phyloP scores from a whole-genome alignment of 2,888 invertebrate genomes.

The Achlya flavicornis region DNA sequence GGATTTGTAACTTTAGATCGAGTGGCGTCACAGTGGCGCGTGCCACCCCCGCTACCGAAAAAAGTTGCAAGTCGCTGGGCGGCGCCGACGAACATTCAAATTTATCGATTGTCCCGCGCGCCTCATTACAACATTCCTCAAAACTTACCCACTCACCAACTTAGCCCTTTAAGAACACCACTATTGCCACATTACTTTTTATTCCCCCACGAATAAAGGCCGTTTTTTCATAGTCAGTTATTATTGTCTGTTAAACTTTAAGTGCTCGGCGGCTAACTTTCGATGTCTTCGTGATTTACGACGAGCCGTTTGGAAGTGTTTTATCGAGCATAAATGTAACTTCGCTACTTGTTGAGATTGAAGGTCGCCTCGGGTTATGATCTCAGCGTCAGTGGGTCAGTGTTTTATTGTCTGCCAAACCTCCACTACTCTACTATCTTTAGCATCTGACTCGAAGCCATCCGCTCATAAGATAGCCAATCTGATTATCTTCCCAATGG shows the following conservation, averaged over 20 bases:
- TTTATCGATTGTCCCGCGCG: constrained; percentile 82
- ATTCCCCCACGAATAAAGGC: constrained; percentile 63
- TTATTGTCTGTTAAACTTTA: constrained; percentile 84
- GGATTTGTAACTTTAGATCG: constrained; percentile 31
- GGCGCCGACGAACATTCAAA: constrained; percentile 83
- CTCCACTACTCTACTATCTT: constrained; percentile 9
- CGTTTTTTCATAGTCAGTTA: constrained; percentile 79
- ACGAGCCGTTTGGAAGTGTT: constrained; percentile 79
- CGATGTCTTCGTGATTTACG: constrained; percentile 81
- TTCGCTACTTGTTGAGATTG: constrained; percentile 80
- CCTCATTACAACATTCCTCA: constrained; percentile 82
- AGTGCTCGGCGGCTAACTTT: constrained; percentile 82
- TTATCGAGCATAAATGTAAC: constrained; percentile 83
- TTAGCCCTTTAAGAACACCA: constrained; percentile 76
- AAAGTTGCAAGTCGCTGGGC: constrained; percentile 82
- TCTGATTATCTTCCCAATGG: constrained; percentile 20
- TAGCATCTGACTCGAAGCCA: neutral
- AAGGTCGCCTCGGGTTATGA: constrained; percentile 73
- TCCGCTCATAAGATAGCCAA: neutral
- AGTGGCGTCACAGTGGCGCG: constrained; percentile 75
- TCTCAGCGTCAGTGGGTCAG: constrained; percentile 61
- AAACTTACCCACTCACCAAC: constrained; percentile 78
- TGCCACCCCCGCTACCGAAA: constrained; percentile 75
- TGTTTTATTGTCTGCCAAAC: constrained; percentile 46
- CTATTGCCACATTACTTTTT: constrained; percentile 80